These are phyloP conservation scores for Platycnemis pennipes DNA, from an alignment of 2,888 invertebrate species.

Conservation along the genomic window DNA sequence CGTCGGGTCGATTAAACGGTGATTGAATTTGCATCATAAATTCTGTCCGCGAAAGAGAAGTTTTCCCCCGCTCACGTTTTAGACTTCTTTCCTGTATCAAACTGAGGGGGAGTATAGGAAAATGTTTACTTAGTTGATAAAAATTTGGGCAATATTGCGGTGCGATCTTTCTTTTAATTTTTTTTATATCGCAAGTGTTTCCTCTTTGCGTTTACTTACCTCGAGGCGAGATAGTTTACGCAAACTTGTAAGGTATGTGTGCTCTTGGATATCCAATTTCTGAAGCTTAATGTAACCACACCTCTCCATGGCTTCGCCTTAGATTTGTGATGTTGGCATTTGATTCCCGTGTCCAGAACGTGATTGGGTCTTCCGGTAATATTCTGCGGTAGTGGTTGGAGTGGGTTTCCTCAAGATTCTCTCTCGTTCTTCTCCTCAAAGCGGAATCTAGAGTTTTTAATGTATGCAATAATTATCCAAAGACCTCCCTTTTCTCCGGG, in stretches of 20 bases:
- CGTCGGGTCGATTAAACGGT: too few relatives aligned
- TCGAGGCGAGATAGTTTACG: background rate
- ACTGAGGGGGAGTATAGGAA: background rate
- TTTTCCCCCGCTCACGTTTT: too few relatives aligned
- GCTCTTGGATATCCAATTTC: constrained; percentile 16
- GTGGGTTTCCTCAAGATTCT: background rate
- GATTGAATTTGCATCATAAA: too few relatives aligned
- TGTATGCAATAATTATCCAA: constrained; percentile 8
- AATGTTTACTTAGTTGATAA: background rate
- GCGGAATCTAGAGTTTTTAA: constrained; percentile 1
- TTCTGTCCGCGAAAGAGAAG: too few relatives aligned
- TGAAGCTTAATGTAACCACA: background rate
- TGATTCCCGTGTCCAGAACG: background rate
- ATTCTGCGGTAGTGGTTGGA: background rate
- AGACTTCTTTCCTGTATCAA: too few relatives aligned
- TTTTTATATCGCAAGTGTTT: background rate
- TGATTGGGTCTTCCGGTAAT: background rate
- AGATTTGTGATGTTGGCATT: constrained; percentile 22
- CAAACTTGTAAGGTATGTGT: background rate
- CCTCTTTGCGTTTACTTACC: background rate
- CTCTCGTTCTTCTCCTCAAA: background rate
- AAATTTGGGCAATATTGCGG: background rate
- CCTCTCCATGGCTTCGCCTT: background rate
- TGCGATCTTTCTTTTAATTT: background rate
- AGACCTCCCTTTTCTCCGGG: background rate